These are phyloP conservation scores for Capromys pilorides DNA, from an alignment of 2,797 vertebrate genomes.

Conservation along the genomic window DNA sequence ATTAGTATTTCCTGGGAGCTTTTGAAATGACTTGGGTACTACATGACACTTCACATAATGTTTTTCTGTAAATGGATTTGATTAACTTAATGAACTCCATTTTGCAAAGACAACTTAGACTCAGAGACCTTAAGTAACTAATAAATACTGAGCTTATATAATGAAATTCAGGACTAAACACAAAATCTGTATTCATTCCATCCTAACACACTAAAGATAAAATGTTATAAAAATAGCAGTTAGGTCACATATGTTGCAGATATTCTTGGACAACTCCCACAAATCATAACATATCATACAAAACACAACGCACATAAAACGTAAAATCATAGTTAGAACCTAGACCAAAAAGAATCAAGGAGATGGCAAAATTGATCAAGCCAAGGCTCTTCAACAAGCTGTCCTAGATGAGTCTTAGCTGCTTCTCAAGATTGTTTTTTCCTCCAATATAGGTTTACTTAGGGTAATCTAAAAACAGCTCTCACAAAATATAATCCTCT, in stretches of 20 bases:
- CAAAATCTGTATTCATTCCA: constrained; percentile 34
- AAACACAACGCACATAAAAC: neutral
- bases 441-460: constrained; percentile 59
- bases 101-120: constrained; percentile 32
- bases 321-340: constrained; percentile 10
- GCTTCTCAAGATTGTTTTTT: constrained; percentile 31
- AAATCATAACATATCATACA: neutral
- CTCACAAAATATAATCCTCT: constrained; percentile 66
- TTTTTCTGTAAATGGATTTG: constrained; percentile 21
- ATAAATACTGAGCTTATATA: neutral
- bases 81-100: constrained; percentile 21
- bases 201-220: neutral
- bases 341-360: constrained; percentile 54
- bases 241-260: neutral
- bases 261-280: neutral
- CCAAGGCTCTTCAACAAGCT: constrained; percentile 41
- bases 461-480: constrained; percentile 60
- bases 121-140: constrained; percentile 35
- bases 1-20: neutral
- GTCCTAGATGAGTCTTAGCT: constrained; percentile 29
- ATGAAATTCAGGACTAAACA: neutral
- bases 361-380: constrained; percentile 34
- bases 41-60: neutral
- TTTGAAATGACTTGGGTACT: constrained; percentile 22
- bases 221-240: neutral